Evolutionary conservation across 2,113 vertebrate genomes (phyloP).

Genomic region (Ramphastos sulfuratus): DNA sequence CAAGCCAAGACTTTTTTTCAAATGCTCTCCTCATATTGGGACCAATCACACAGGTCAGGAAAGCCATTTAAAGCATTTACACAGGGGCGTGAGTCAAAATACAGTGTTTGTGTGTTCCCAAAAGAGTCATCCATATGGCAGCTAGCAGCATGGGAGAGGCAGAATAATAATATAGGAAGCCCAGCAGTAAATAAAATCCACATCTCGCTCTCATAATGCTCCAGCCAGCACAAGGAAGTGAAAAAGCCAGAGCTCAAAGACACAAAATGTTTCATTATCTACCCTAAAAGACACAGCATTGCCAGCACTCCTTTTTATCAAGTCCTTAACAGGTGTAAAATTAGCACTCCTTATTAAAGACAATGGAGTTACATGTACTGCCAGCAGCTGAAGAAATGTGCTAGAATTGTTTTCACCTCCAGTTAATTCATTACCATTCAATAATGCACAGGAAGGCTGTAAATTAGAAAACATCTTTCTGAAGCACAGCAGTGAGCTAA

Average conservation of each 20-base stretch:
- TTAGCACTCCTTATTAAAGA: constrained; percentile 54
- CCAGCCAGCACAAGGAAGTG: neutral
- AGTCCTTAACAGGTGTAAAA: constrained; percentile 67
- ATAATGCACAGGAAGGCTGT: neutral
- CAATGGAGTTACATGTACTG: constrained; percentile 55
- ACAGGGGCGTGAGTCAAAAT: neutral
- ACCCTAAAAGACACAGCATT: constrained; percentile 9
- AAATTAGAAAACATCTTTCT: constrained; percentile 33
- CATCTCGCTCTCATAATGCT: neutral
- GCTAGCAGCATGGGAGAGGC: neutral
- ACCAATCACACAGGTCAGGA: neutral
- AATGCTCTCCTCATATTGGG: neutral
- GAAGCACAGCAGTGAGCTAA: neutral
- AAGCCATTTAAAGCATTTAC: neutral
- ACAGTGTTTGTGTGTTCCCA: accelerated
- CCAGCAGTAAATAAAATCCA: neutral
- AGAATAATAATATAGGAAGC: neutral
- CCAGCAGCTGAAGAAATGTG: constrained; percentile 62
- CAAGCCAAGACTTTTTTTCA: neutral
- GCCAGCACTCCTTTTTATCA: constrained; percentile 45
- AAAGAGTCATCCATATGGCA: neutral
- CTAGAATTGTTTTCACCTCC: constrained; percentile 46
- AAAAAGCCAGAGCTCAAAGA: neutral
- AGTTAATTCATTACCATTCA: constrained; percentile 36
- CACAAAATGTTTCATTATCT: constrained; percentile 31